Evolutionary conservation across 2,888 invertebrate species (phyloP), one percentile per base, ranked within the genome.

Genomic region (Aporophyla nigra): DNA sequence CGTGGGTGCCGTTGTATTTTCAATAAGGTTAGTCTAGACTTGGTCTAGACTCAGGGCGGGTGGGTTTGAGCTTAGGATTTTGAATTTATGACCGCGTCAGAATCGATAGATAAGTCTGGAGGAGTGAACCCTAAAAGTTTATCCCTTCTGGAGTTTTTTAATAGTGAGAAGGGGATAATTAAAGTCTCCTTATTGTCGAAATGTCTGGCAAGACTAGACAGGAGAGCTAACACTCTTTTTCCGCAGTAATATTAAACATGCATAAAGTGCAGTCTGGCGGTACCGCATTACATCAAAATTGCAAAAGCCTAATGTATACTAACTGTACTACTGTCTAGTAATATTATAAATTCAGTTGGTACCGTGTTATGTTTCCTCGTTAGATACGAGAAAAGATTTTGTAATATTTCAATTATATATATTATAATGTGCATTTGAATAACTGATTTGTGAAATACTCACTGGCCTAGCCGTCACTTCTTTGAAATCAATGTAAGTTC

Each of bases 11-110:
- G 85, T 85, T 87, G 84, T 88, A 83, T 90, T 88, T 88, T 84
- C 88, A 92, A 92, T 92, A 90, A 90, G 92, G 86, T 89, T 85
- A 87, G 96, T 96, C 96, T 95, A 96, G 96, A 95, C 95, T 83
- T 14, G 77, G 96, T 95, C 96, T 96, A 96, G 95, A 95, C 95
- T 88, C 86, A 84, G 86, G 86, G 85, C 77, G 86, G 84, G 77
- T 76, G 76, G 81, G 83, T 76, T 69, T 21, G 19, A 19, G 67
- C 58, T 82, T 73, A 80, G 71, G 80, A 86, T 88, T 89, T 88
- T 85, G 77, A 80, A 79, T 88, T 86, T 86, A 88, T 80, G 76
- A 76, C 78, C 76, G 76, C 78, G 80, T 61, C 80, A 62, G 78
- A 85, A 90, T 90, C 91, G 76, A 91, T 91, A 86, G 67, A 58